phyloP scores from a whole-genome alignment of 2,888 invertebrate species.

The Julus scanicus region DNA sequence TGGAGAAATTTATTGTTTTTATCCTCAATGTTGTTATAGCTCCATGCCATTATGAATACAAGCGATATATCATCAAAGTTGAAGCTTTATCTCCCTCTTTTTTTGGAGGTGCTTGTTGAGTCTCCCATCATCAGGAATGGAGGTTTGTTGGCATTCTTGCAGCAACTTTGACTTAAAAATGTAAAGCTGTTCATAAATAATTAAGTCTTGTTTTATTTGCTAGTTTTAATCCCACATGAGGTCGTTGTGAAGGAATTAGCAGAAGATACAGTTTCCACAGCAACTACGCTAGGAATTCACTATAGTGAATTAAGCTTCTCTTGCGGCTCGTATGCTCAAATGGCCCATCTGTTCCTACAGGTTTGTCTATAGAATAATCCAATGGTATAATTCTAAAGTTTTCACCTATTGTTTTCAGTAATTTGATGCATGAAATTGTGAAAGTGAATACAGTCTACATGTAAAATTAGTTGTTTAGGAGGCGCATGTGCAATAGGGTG shows the following conservation, averaged over 20 bases:
- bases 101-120: slow-evolving; percentile 80
- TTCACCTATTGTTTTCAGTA: not conserved
- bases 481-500: no score
- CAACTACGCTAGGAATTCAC: slow-evolving; percentile 72
- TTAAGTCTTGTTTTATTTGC: not conserved
- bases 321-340: slow-evolving; percentile 54
- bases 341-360: slow-evolving; percentile 53
- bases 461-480: no score
- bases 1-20: not conserved
- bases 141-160: slow-evolving; percentile 66
- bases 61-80: slow-evolving; percentile 71
- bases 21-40: slow-evolving; percentile 68
- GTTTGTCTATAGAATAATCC: not conserved
- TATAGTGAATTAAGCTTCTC: slow-evolving; percentile 38
- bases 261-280: slow-evolving; percentile 76
- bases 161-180: not conserved
- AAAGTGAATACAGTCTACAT: no score
- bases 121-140: slow-evolving; percentile 73
- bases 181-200: not conserved
- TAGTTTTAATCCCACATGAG: slow-evolving; percentile 71
- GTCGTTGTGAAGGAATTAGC: slow-evolving; percentile 83
- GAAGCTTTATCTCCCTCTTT: slow-evolving; percentile 79
- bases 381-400: not conserved
- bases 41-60: slow-evolving; percentile 79
- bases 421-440: no score